Evolutionary conservation across 2,797 vertebrate species (phyloP).

Genomic region (Myiotriccus ornatus): DNA sequence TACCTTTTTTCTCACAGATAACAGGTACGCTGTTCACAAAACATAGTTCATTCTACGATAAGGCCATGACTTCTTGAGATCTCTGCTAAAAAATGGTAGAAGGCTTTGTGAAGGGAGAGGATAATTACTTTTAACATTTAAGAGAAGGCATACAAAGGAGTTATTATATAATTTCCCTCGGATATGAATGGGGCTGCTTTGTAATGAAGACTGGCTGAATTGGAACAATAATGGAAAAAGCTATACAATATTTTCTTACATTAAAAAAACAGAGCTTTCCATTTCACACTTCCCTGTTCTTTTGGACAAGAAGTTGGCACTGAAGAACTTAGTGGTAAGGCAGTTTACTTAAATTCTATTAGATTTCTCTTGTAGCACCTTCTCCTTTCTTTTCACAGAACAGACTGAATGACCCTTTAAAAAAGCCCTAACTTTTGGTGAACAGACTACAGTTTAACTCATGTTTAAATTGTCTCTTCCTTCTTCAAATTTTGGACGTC

Average conservation of each 20-base stretch:
- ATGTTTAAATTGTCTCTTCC: not conserved
- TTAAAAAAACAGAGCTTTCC: not conserved
- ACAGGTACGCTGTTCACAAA: not conserved
- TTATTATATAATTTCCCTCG: not conserved
- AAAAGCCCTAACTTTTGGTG: not conserved
- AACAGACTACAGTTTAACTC: not conserved
- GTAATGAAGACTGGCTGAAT: not conserved
- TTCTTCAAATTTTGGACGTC: not conserved
- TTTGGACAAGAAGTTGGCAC: not conserved
- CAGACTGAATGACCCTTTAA: not conserved
- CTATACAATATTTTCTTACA: not conserved
- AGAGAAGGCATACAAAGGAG: not conserved
- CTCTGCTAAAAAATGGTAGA: not conserved
- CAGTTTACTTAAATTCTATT: not conserved
- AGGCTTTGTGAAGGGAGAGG: not conserved
- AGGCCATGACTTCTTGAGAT: not conserved
- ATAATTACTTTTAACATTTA: conserved; percentile 22
- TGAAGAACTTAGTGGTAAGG: not conserved
- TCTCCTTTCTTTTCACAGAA: not conserved
- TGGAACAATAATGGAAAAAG: not conserved
- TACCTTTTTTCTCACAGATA: not conserved
- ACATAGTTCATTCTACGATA: not conserved
- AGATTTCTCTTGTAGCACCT: not conserved
- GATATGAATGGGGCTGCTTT: not conserved
- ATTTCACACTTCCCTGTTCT: not conserved